phyloP scores from a whole-genome alignment of 2,797 vertebrate species.

The Oryzias dopingdopingensis region DNA sequence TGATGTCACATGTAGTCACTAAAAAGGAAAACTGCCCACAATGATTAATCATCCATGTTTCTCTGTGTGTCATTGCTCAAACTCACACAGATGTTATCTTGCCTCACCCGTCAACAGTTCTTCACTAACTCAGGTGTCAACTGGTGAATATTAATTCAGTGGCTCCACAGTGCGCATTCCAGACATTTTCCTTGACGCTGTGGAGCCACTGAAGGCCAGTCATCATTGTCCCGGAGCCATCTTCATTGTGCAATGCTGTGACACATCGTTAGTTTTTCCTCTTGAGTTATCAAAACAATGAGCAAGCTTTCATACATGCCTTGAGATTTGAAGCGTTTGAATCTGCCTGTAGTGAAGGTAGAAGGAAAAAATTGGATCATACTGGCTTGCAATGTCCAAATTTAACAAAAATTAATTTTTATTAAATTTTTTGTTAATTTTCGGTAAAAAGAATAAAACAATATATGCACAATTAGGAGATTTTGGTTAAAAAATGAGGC shows the following conservation, averaged over 20 bases:
- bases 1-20: not conserved
- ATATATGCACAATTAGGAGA: too few species aligned
- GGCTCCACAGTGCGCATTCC: conserved; percentile 51
- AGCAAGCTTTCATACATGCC: too few species aligned
- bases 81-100: conserved; percentile 51
- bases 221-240: conserved; percentile 34
- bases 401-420: too few species aligned
- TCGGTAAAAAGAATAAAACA: too few species aligned
- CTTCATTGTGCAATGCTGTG: conserved; percentile 27
- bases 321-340: too few species aligned
- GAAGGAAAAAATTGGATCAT: too few species aligned
- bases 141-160: conserved; percentile 39
- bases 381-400: too few species aligned
- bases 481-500: too few species aligned
- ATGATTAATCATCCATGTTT: conserved; percentile 60
- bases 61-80: conserved; percentile 40
- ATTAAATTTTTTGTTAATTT: too few species aligned
- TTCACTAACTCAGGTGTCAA: conserved; percentile 46
- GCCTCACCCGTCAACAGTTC: conserved; percentile 55
- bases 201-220: conserved; percentile 19
- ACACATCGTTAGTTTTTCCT: conserved; percentile 12
- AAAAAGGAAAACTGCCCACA: conserved; percentile 1
- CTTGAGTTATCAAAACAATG: not conserved
- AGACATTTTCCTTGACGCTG: conserved; percentile 47
- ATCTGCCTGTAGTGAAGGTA: too few species aligned